Evolutionary conservation across 2,888 invertebrate genomes (phyloP).

Genomic region (Thalpophila matura): DNA sequence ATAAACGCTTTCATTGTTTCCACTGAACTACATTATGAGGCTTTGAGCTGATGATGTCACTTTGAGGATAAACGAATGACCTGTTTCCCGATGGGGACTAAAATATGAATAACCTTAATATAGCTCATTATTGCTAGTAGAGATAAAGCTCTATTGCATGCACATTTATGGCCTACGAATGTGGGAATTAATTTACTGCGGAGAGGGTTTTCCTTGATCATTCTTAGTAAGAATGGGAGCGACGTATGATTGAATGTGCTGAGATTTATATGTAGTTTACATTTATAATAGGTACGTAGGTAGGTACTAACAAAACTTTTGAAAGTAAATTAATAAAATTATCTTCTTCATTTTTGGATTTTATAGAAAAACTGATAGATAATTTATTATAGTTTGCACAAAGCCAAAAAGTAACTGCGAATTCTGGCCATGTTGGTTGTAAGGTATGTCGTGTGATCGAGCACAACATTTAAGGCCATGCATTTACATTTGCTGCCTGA

Average conservation of each 20-base stretch:
- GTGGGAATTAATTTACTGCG: constrained; percentile 10
- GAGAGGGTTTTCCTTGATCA: constrained; percentile 49
- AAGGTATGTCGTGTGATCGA: constrained; percentile 73
- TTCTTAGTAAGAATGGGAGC: constrained; percentile 11
- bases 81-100: constrained; percentile 54
- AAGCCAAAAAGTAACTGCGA: constrained; percentile 34
- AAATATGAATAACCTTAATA: constrained; percentile 57
- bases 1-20: constrained; percentile 68
- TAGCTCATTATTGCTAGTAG: constrained; percentile 24
- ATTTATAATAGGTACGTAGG: too few relatives aligned
- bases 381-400: background rate
- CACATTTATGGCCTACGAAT: constrained; percentile 36
- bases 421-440: constrained; percentile 56
- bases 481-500: constrained; percentile 85
- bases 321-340: background rate
- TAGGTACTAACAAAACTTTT: background rate
- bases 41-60: constrained; percentile 66
- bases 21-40: constrained; percentile 62
- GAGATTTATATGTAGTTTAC: too few relatives aligned
- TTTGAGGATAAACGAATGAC: constrained; percentile 68
- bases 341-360: background rate
- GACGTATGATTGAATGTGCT: background rate
- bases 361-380: background rate
- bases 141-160: constrained; percentile 43
- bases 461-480: constrained; percentile 83